These are phyloP conservation scores for Odontomyia ornata DNA, from an alignment of 2,888 invertebrate species.

Conservation along the genomic window DNA sequence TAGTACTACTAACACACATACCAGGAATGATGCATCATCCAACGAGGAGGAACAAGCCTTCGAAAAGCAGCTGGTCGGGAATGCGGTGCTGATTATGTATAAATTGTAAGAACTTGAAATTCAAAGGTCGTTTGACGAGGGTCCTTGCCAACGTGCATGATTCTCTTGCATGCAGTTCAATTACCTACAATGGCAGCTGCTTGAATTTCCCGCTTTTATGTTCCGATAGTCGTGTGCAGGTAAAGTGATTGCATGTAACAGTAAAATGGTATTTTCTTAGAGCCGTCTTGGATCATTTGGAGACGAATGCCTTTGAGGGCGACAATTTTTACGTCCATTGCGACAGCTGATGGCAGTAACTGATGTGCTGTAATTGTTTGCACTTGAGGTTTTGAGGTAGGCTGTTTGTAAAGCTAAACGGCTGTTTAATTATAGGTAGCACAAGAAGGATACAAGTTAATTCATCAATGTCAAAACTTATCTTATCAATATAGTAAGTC, in stretches of 20 bases:
- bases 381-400: neutral
- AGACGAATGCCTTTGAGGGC: neutral
- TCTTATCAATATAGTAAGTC: too few relatives aligned
- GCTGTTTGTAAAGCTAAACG: neutral
- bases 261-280: neutral
- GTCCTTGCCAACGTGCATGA: neutral
- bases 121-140: conserved; percentile 10
- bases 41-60: conserved; percentile 5
- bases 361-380: neutral
- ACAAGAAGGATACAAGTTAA: too few relatives aligned
- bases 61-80: conserved; percentile 29
- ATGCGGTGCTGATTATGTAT: neutral
- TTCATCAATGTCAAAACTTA: neutral
- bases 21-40: neutral
- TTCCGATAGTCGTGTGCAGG: neutral
- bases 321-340: neutral
- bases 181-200: conserved; percentile 17
- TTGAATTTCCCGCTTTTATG: conserved; percentile 5
- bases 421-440: too few relatives aligned
- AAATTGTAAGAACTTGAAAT: conserved; percentile 3
- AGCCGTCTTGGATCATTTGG: neutral
- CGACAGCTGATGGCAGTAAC: conserved; percentile 2
- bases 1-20: neutral
- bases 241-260: conserved; percentile 32
- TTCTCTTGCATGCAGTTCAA: neutral